A percentile compares a stretch with the other conserved stretches of the same genome.
These are phyloP conservation scores for Cephus pygmeus DNA, from an alignment of 2,888 invertebrate species.

Conservation along the genomic window DNA sequence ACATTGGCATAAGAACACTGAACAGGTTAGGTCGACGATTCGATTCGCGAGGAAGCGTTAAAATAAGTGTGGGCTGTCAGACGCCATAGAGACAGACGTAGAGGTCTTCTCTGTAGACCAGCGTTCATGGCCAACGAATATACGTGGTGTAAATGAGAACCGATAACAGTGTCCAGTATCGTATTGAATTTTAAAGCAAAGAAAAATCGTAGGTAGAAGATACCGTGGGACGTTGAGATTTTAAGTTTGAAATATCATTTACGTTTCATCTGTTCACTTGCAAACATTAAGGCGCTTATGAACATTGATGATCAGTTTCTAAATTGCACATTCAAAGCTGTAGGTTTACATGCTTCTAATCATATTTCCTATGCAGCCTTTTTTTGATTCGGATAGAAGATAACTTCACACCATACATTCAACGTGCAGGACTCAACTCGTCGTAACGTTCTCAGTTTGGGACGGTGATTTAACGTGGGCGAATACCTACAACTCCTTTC, in stretches of 20 bases:
- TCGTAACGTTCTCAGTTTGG: not conserved
- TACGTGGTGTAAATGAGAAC: not conserved
- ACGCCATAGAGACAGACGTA: not conserved
- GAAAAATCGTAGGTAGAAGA: not conserved
- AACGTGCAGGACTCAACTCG: not conserved
- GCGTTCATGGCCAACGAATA: not conserved
- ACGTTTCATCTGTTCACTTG: not conserved
- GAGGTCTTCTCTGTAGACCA: not conserved
- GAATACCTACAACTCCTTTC: not conserved
- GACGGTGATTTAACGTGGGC: slow-evolving; percentile 6
- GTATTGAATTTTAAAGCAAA: not conserved
- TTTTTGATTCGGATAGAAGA: not conserved
- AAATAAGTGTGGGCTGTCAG: slow-evolving; percentile 2
- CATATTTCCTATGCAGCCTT: not conserved
- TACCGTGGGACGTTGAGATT: not conserved
- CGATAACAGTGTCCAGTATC: not conserved
- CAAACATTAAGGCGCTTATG: not conserved
- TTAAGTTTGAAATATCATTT: not conserved
- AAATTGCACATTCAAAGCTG: not conserved
- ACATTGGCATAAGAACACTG: not conserved
- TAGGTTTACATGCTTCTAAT: not conserved
- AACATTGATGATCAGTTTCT: not conserved
- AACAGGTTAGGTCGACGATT: slow-evolving; percentile 1
- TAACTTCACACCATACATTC: not conserved
- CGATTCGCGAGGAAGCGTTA: slow-evolving; percentile 2